Base-by-base conservation (phyloP, 2,113 vertebrate species). In the Gavia stellata region DNA sequence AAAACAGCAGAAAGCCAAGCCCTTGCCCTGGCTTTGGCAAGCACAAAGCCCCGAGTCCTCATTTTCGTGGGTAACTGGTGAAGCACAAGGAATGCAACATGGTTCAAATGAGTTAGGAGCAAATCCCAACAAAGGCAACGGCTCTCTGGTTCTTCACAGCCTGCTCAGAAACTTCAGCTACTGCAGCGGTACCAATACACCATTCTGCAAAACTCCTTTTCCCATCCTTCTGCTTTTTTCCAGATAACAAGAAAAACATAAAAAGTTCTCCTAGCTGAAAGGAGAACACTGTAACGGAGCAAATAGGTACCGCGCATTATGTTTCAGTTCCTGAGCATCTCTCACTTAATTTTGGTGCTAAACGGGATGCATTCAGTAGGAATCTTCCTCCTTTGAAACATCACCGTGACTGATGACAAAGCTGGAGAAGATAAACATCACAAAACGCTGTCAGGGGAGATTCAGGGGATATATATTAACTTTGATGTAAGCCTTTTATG, bases 401-500 rank as follows among this genome's bases (percentile, higher is more conserved):
- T 61, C 23, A 40, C 67, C 1, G 0, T 74, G 70, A 84, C 75
- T 87, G 89, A 67, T 40, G 59, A 71, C 74, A 95, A 91, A 95
- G 38, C 14, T 38, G 31, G 28, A 77, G 81, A 93, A 88, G 70
- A 89, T 67, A 96, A 96, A 56, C 50, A 80, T 95, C 17, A 1
- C 80, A 90, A 91, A 95, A 61, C 1, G 8, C 67, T 73, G 45
- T 61, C 29, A 82, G 1, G 82, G 71, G 62, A 68, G 79, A 80
- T 52, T 81, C 53, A 79, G 68, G 44, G 24, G 19, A 91, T 86
- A 80, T 36, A 55, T 61, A 85, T 83, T 88, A 88, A 79, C 53
- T 94, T 89, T 95, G 72, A 94, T 88, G 86, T 77, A 96, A 96
- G 71, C 71, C 68, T 92, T 96, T 96, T 75, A 96, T 96, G 77